phyloP scores from a whole-genome alignment of 2,888 invertebrate species.

The Schizaphis graminum region DNA sequence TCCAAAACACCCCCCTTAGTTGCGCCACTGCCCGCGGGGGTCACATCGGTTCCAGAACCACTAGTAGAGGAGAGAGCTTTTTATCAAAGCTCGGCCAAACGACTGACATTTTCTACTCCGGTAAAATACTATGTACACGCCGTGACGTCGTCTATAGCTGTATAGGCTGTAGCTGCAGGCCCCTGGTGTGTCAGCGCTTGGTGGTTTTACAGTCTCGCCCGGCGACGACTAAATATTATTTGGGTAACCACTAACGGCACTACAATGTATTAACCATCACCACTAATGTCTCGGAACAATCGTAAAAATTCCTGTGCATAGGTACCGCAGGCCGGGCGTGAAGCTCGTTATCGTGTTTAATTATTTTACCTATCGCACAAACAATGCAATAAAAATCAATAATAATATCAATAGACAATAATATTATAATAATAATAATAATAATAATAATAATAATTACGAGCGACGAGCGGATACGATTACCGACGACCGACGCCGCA shows the following conservation, averaged over 20 bases:
- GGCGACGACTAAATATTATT: neutral
- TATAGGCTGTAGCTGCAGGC: no score
- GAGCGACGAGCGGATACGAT: neutral
- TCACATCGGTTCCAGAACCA: neutral
- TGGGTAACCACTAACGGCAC: neutral
- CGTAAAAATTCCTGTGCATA: neutral
- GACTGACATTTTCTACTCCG: neutral
- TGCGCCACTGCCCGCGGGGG: no score
- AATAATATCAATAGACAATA: neutral
- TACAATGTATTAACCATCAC: no score
- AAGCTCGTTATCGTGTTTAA: neutral
- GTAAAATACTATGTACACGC: neutral
- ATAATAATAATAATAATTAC: neutral
- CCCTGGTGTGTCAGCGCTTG: neutral
- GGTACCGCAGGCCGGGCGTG: no score
- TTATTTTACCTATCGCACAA: neutral
- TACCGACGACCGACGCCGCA: neutral
- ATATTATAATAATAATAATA: neutral
- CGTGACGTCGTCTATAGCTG: neutral
- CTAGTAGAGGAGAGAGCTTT: neutral
- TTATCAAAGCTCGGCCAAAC: neutral
- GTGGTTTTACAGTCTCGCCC: neutral
- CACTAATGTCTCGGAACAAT: neutral
- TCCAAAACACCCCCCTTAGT: no score
- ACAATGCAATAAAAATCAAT: neutral